Conservation (phyloP, 2,888 invertebrate species). For the Tetropium fuscum region DNA sequence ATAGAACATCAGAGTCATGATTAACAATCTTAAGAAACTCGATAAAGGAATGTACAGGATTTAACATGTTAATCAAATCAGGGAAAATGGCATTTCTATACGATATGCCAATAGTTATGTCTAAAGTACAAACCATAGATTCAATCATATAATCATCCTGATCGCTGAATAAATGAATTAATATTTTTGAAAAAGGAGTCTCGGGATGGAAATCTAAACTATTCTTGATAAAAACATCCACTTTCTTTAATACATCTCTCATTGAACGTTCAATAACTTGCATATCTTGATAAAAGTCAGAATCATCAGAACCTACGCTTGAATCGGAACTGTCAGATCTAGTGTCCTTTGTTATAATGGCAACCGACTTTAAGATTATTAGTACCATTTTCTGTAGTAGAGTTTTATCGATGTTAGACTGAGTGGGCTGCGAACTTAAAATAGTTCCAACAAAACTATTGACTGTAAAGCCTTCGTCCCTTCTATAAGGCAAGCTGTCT, state of each 20-base stretch:
- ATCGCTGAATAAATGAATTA: constrained; percentile 89
- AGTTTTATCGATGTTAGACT: constrained; percentile 75
- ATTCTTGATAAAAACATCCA: constrained; percentile 85
- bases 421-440: constrained; percentile 55
- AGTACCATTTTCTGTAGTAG: constrained; percentile 88
- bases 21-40: constrained; percentile 88
- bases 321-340: constrained; percentile 86
- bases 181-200: constrained; percentile 87
- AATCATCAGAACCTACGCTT: constrained; percentile 86
- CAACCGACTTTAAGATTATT: constrained; percentile 89
- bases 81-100: constrained; percentile 85
- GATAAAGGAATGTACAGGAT: constrained; percentile 88
- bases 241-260: constrained; percentile 82
- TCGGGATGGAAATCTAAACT: constrained; percentile 89
- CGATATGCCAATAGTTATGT: constrained; percentile 87
- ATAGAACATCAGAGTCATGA: constrained; percentile 82
- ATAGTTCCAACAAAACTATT: constrained; percentile 65
- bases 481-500: constrained; percentile 66
- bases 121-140: constrained; percentile 91
- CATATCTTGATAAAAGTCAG: constrained; percentile 91
- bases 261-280: constrained; percentile 88
- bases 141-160: constrained; percentile 93
- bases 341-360: constrained; percentile 91
- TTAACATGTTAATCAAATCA: constrained; percentile 84
- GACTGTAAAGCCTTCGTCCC: constrained; percentile 62